Evolutionary conservation across 1,140 invertebrate genomes (phyloP).

Genomic region (Lamellibrachia luymesi): DNA sequence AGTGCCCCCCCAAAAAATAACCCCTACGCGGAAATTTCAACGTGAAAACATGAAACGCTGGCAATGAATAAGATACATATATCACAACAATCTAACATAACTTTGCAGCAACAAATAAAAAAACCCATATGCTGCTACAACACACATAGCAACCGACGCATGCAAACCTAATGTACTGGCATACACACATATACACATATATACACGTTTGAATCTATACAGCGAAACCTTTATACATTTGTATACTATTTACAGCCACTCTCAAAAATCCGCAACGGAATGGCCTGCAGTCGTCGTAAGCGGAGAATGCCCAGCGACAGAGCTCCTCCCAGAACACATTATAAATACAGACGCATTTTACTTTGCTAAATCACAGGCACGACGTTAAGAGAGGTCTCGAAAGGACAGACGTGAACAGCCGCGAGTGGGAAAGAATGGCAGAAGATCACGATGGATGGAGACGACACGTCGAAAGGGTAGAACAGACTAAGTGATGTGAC

Average conservation of each 20-base stretch:
- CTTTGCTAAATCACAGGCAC: background rate
- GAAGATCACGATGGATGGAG: too few species aligned
- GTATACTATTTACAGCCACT: slow-evolving; percentile 5
- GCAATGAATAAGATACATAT: background rate
- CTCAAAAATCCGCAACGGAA: background rate
- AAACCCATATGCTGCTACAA: background rate
- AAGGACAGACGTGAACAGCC: too few species aligned
- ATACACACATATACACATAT: background rate
- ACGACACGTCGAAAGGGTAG: too few species aligned
- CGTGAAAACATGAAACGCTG: background rate
- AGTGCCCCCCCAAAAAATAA: background rate
- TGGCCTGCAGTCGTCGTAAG: background rate
- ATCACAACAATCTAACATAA: background rate
- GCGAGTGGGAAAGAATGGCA: too few species aligned
- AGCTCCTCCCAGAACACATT: background rate
- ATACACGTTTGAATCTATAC: background rate
- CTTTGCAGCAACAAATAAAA: background rate
- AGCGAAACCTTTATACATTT: background rate
- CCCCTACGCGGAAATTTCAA: background rate
- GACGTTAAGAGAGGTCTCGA: too few species aligned
- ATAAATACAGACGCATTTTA: background rate
- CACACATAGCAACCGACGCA: background rate
- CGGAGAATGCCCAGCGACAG: background rate
- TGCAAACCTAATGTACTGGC: too few species aligned
- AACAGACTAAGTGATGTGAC: too few species aligned